A percentile compares a stretch with the other conserved stretches of the same genome.
Conservation (phyloP, 1,140 invertebrate genomes). For the Metopolophium dirhodum region DNA sequence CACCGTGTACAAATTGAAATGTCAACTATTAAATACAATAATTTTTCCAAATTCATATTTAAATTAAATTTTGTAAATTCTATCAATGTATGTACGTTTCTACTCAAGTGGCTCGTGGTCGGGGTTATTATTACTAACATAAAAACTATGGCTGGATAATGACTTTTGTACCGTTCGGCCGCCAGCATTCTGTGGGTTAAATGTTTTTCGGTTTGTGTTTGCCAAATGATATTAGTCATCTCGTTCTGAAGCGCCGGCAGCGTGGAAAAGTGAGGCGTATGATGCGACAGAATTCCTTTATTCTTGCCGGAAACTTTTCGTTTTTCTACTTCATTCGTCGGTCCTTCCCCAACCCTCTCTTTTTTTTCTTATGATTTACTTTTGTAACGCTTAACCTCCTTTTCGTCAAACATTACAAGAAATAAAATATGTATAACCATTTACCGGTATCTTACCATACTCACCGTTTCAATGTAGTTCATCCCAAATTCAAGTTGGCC, state of each 20-base stretch:
- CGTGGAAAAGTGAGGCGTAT: background rate
- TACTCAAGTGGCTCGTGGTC: background rate
- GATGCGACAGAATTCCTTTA: constrained; percentile 33
- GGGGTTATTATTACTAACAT: background rate
- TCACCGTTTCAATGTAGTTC: background rate
- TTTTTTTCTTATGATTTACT: background rate
- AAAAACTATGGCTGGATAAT: constrained; percentile 15
- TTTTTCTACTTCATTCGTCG: background rate
- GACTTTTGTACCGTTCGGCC: constrained; percentile 34
- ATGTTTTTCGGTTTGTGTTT: constrained; percentile 49
- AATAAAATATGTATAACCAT: background rate
- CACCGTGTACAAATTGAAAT: background rate
- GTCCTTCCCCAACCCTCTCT: background rate
- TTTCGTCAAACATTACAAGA: background rate
- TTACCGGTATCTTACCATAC: background rate
- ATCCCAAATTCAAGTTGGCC: background rate
- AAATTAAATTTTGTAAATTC: background rate
- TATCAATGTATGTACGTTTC: background rate
- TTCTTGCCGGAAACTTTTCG: constrained; percentile 18
- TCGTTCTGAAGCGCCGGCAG: background rate
- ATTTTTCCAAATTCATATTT: background rate
- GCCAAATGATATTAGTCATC: constrained; percentile 52
- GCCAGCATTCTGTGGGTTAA: background rate
- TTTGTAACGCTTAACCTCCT: background rate
- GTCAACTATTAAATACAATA: background rate